These are phyloP conservation scores for Pycnonotus jocosus DNA, from an alignment of 2,113 vertebrate species.

Conservation along the genomic window DNA sequence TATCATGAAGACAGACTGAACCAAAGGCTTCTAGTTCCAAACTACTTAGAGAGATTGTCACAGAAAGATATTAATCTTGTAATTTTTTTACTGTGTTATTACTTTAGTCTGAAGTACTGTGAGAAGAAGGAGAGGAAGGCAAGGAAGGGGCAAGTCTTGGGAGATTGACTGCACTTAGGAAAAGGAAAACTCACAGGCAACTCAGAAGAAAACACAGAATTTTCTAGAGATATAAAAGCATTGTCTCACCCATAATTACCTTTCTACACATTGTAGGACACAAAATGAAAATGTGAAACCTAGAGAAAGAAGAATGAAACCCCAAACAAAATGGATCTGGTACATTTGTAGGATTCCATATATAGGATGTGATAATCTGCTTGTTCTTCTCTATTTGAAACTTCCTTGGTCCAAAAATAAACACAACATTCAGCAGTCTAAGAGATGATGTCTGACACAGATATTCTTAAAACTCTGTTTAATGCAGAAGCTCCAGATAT, in stretches of 20 bases:
- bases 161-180: neutral
- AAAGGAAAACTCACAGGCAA: neutral
- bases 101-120: neutral
- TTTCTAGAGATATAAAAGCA: neutral
- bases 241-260: neutral
- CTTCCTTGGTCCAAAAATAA: neutral
- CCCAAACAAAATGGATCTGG: neutral
- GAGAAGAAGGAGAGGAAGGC: neutral
- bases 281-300: neutral
- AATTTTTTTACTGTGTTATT: neutral
- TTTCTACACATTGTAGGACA: neutral
- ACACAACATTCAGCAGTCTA: neutral
- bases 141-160: neutral
- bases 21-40: neutral
- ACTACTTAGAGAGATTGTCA: neutral
- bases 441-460: neutral
- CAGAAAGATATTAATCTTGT: neutral
- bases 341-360: neutral
- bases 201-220: neutral
- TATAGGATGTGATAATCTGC: neutral
- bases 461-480: neutral
- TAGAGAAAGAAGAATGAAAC: neutral
- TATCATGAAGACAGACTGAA: accelerated
- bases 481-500: neutral
- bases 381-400: neutral